Evolutionary conservation across 2,888 invertebrate species (phyloP).

Genomic region (Sarcophaga carnaria): DNA sequence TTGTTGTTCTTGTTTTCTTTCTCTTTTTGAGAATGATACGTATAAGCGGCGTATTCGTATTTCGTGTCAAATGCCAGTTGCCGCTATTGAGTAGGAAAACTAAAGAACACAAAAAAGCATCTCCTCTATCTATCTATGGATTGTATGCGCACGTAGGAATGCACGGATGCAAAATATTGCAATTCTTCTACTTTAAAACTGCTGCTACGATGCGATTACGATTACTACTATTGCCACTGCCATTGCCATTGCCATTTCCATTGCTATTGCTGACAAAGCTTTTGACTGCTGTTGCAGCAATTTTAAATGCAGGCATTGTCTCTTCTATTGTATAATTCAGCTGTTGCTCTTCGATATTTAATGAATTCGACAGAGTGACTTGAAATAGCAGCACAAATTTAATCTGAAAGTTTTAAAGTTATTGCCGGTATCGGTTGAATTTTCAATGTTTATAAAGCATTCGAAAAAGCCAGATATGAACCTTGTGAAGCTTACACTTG

Average conservation of each 20-base stretch:
- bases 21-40: slow-evolving; percentile 55
- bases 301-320: slow-evolving; percentile 40
- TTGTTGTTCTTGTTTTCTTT: slow-evolving; percentile 25
- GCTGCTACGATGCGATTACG: background rate
- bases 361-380: slow-evolving; percentile 20
- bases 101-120: background rate
- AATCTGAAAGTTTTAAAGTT: no score
- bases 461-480: no score
- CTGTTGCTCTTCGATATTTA: slow-evolving; percentile 47
- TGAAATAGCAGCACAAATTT: background rate
- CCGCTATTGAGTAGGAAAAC: slow-evolving; percentile 50
- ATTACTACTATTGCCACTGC: slow-evolving; percentile 31
- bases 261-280: slow-evolving; percentile 9
- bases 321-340: slow-evolving; percentile 40
- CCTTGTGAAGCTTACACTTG: no score
- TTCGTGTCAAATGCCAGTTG: slow-evolving; percentile 71
- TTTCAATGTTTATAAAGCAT: no score
- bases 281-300: slow-evolving; percentile 4
- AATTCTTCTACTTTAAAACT: slow-evolving; percentile 44
- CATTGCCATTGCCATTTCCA: background rate
- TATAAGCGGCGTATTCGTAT: slow-evolving; percentile 66
- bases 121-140: slow-evolving; percentile 27
- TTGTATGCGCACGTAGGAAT: slow-evolving; percentile 65
- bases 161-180: slow-evolving; percentile 66
- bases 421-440: no score